Evolutionary conservation across 2,888 invertebrate species (phyloP).

Genomic region (Stenurella melanura): DNA sequence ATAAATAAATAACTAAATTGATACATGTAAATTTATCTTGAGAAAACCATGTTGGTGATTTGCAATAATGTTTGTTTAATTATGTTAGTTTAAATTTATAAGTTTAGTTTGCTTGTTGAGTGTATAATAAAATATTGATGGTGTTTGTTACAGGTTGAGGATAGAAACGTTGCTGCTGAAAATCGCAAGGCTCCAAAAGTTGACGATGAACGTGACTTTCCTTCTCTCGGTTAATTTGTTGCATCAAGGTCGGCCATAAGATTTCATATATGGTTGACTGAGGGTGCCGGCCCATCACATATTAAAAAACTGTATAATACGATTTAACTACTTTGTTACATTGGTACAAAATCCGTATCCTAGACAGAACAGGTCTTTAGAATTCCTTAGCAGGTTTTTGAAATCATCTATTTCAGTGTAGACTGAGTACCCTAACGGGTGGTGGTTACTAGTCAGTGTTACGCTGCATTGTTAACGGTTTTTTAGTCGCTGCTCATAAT

Average conservation of each 20-base stretch:
- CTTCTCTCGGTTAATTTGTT: slow-evolving; percentile 86
- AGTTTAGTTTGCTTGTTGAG: no score
- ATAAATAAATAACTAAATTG: no score
- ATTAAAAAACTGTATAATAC: slow-evolving; percentile 60
- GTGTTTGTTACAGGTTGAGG: slow-evolving; percentile 60
- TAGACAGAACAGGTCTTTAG: slow-evolving; percentile 61
- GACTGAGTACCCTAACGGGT: slow-evolving; percentile 66
- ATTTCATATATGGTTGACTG: slow-evolving; percentile 49
- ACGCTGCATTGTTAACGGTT: slow-evolving; percentile 65
- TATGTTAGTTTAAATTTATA: no score
- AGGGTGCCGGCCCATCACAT: slow-evolving; percentile 54
- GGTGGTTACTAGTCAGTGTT: slow-evolving; percentile 72
- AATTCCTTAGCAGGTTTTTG: slow-evolving; percentile 59
- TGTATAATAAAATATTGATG: no score
- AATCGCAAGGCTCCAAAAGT: slow-evolving; percentile 85
- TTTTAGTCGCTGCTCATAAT: slow-evolving; percentile 63
- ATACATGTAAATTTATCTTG: no score
- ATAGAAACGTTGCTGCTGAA: slow-evolving; percentile 57
- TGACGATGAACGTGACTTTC: slow-evolving; percentile 96
- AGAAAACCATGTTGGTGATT: no score
- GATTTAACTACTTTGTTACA: slow-evolving; percentile 68
- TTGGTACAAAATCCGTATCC: slow-evolving; percentile 69
- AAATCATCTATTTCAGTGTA: slow-evolving; percentile 65
- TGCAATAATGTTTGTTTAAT: no score
- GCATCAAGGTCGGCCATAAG: slow-evolving; percentile 55